Evolutionary conservation across 2,888 invertebrate species (phyloP).

Genomic region (Idaea dimidiata): DNA sequence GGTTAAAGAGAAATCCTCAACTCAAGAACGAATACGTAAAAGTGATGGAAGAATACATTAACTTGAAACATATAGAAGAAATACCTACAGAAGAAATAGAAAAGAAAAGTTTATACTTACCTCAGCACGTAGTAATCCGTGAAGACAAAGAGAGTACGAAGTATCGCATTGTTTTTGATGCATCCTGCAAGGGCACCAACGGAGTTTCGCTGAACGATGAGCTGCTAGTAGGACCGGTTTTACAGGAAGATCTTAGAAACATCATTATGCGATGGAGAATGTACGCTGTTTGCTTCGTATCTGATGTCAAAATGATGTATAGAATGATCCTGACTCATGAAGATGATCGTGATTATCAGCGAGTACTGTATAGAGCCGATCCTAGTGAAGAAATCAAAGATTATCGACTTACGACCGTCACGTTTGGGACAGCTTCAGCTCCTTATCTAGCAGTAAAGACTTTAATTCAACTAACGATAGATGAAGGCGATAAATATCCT

Average conservation of each 20-base stretch:
- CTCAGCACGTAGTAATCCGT: slow-evolving; percentile 35
- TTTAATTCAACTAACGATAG: slow-evolving; percentile 18
- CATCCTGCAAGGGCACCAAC: slow-evolving; percentile 2
- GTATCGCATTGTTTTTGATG: slow-evolving; percentile 25
- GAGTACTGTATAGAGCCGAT: slow-evolving; percentile 19
- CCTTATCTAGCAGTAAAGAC: slow-evolving; percentile 23
- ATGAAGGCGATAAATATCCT: slow-evolving; percentile 16
- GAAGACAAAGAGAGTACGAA: slow-evolving; percentile 30
- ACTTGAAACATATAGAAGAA: slow-evolving; percentile 21
- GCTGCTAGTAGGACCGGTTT: slow-evolving; percentile 9
- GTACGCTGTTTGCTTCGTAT: slow-evolving; percentile 11
- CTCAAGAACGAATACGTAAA: slow-evolving; percentile 22
- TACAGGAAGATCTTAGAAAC: slow-evolving; percentile 16
- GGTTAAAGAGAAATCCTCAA: slow-evolving; percentile 14
- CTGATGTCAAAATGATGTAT: slow-evolving; percentile 22
- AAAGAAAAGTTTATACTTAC: slow-evolving; percentile 28
- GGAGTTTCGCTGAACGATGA: slow-evolving; percentile 14
- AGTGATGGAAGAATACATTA: slow-evolving; percentile 29
- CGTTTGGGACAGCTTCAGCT: slow-evolving; percentile 27
- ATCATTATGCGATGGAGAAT: slow-evolving; percentile 19
- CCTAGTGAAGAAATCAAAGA: slow-evolving; percentile 14
- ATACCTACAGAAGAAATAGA: slow-evolving; percentile 19
- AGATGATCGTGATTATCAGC: slow-evolving; percentile 10
- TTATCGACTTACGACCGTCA: slow-evolving; percentile 21
- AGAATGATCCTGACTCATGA: slow-evolving; percentile 7